phyloP scores from a whole-genome alignment of 2,888 invertebrate genomes.

The Malacosoma neustria region DNA sequence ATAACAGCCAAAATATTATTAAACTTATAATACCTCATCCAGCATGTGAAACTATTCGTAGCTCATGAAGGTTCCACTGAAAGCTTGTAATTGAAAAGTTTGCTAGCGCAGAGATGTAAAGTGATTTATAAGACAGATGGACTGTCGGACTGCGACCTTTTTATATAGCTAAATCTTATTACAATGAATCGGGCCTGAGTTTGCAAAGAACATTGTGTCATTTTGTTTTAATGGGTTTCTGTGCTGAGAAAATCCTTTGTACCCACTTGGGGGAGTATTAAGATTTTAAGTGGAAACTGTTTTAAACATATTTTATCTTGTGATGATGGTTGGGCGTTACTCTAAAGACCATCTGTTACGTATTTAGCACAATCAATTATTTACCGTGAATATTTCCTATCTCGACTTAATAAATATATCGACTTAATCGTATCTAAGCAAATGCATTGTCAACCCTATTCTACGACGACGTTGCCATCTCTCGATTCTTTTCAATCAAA shows the following conservation, averaged over 20 bases:
- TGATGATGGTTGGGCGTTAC: too few relatives aligned
- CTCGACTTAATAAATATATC: too few relatives aligned
- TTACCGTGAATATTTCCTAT: too few relatives aligned
- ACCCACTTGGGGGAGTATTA: neutral
- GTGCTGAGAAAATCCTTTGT: conserved; percentile 3
- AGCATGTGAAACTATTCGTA: conserved; percentile 13
- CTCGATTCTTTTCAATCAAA: too few relatives aligned
- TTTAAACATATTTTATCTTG: too few relatives aligned
- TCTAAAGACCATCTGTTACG: too few relatives aligned
- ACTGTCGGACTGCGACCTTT: conserved; percentile 50
- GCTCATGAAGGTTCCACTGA: conserved; percentile 31
- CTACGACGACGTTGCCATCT: too few relatives aligned
- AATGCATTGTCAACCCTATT: too few relatives aligned
- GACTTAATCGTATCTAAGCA: too few relatives aligned
- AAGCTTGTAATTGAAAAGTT: conserved; percentile 69
- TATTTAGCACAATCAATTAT: too few relatives aligned
- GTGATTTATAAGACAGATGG: conserved; percentile 67
- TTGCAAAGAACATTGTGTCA: conserved; percentile 7
- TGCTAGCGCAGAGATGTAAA: conserved; percentile 57
- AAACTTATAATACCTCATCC: conserved; percentile 24
- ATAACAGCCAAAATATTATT: too few relatives aligned
- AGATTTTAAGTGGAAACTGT: too few relatives aligned
- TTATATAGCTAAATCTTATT: conserved; percentile 40
- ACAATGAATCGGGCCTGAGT: conserved; percentile 24
- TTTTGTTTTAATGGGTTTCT: conserved; percentile 12